Evolutionary conservation across 2,113 vertebrate species (phyloP), one percentile per base, ranked within the genome.

Genomic region (Paedocypris sp.): DNA sequence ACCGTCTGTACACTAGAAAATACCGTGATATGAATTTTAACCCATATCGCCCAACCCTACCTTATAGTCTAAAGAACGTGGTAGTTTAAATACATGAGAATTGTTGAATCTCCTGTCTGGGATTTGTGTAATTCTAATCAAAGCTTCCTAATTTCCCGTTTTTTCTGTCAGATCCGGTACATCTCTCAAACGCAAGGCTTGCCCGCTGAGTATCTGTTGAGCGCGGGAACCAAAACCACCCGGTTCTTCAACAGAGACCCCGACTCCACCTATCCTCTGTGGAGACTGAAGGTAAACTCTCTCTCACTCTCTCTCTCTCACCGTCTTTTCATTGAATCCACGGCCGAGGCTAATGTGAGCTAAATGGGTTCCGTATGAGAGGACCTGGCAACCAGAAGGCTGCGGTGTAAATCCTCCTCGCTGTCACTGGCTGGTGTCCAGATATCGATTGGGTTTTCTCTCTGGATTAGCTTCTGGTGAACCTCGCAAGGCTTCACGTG

Each of bases 201-300:
- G 73, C 95, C 95, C 36, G 94, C 95, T 43, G 95, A 99, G 79
- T 99, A 96, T 82, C 88, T 99, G 75, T 82, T 99, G 81, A 99
- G 95, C 39, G 92, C 94, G 23, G 95, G 95, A 67, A 96, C 95
- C 25, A 99, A 99, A 86, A 99, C 95, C 43, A 94, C 93, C 2
- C 86, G 95, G 78, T 99, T 99, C 86, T 99, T 99, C 86, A 99
- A 97, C 85, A 91, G 94, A 82, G 95, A 98, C 76, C 86, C 91
- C 1, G 95, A 96, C 73, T 97, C 94, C 18, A 89, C 94, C 0
- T 99, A 98, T 73, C 95, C 95, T 49, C 84, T 99, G 64, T 99
- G 95, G 95, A 94, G 94, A 76, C 84, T 98, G 29, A 99, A 98
- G 92, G 94, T 98, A 88, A 48, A 58, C 59, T 66, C 43, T 54